Evolutionary conservation across 2,113 vertebrate genomes (phyloP), one percentile per base, ranked within the genome.

Genomic region (Glaucomys volans): DNA sequence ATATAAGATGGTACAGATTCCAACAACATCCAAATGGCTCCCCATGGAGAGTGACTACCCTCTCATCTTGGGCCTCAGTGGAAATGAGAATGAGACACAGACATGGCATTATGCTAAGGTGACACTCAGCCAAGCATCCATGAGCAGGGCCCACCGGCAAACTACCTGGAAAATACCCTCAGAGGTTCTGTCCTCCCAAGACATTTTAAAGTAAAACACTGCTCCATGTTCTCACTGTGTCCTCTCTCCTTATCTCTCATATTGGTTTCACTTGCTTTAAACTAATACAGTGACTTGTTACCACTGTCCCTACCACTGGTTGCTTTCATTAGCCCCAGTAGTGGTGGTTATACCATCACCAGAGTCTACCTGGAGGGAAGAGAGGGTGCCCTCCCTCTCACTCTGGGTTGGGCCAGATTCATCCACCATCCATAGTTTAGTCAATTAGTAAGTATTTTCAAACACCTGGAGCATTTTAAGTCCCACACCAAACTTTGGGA

Each of bases 121-220:
- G 24, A 30, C 16, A 1, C 72, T 66, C 4, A 0, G 57, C 47
- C 0, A 4, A 57, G 16, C 8, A 54, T 24, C 69, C 54, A 20
- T 37, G 64, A 69, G 9, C 64, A 83, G 52, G 59, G 4, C 16
- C 66, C 18, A 64, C 20, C 18, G 77, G 28, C 26, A 37, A 30
- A 47, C 80, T 8, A 40, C 42, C 47, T 52, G 8, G 3, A 44
- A 40, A 4, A 30, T 83, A 3, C 52, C 32, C 69, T 90, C 64
- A 74, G 77, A 66, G 75, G 10, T 17, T 52, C 14, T 52, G 14
- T n/a, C 52, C 72, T 71, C 59, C 57, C 35, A 79, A 69, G 50
- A 57, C 69, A 96, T 22, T 16, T 30, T n/a, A 83, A 88, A 89
- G 83, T 47, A 57, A 93, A 91, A 66, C 66, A 28, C 11, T 42